Conservation (phyloP, 2,888 invertebrate species). For the Dioctria linearis region DNA sequence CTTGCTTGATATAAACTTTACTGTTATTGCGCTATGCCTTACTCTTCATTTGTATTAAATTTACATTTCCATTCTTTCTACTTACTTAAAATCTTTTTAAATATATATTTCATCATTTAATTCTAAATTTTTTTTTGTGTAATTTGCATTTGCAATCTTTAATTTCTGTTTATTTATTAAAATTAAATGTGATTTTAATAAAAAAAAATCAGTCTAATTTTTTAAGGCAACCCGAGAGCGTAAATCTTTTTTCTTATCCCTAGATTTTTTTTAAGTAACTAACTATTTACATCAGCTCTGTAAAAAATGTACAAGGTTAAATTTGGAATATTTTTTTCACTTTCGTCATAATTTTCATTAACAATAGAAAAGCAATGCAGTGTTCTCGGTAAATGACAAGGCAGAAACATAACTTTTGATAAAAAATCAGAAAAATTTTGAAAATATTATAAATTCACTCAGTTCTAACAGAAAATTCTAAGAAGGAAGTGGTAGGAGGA, state of each 20-base stretch:
- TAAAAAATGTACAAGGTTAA: constrained; percentile 40
- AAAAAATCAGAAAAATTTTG: too few species aligned
- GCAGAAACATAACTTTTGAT: too few species aligned
- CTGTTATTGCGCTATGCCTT: constrained; percentile 19
- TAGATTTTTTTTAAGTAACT: constrained; percentile 32
- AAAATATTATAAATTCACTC: too few species aligned
- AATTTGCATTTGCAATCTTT: constrained; percentile 28
- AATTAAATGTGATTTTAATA: constrained; percentile 60
- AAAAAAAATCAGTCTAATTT: constrained; percentile 79
- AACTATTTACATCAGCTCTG: constrained; percentile 33
- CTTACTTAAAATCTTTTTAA: constrained; percentile 33
- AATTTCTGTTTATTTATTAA: constrained; percentile 42
- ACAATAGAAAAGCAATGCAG: not conserved
- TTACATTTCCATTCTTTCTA: constrained; percentile 40
- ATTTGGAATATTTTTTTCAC: constrained; percentile 20
- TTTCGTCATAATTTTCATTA: not conserved
- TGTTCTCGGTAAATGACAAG: not conserved
- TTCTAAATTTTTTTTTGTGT: constrained; percentile 23
- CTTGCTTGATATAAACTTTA: constrained; percentile 28
- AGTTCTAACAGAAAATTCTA: too few species aligned
- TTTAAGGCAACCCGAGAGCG: constrained; percentile 79
- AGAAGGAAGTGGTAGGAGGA: too few species aligned
- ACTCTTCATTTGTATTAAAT: constrained; percentile 5
- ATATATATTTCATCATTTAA: constrained; percentile 19
- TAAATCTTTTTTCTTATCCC: constrained; percentile 59